phyloP scores from a whole-genome alignment of 2,113 vertebrate genomes.

The Brevimyrus niger region DNA sequence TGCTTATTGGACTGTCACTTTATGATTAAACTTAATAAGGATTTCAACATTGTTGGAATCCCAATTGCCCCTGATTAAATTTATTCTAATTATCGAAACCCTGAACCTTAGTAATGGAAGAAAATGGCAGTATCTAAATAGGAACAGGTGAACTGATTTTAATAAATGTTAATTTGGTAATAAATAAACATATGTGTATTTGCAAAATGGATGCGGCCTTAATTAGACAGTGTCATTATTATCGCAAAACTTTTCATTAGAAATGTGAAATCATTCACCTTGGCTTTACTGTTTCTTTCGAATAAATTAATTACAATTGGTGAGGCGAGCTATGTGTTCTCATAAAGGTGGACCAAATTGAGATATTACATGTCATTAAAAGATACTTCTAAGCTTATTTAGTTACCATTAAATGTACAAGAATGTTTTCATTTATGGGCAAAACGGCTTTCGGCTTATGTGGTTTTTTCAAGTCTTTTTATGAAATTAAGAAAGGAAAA shows the following conservation, averaged over 20 bases:
- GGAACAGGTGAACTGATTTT: conserved; percentile 23
- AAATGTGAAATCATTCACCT: conserved; percentile 20
- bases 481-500: neutral
- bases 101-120: conserved; percentile 24
- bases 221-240: conserved; percentile 24
- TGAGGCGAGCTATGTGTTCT: neutral
- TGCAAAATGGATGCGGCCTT: conserved; percentile 15
- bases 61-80: conserved; percentile 14
- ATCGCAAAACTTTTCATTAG: conserved; percentile 21
- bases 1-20: conserved; percentile 23
- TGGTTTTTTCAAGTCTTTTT: neutral
- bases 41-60: conserved; percentile 22
- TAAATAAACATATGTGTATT: conserved; percentile 26
- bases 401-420: conserved; percentile 8
- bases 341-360: neutral
- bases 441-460: neutral
- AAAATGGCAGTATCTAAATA: conserved; percentile 9
- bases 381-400: neutral
- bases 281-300: conserved; percentile 10
- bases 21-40: conserved; percentile 22
- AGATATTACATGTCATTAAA: conserved; percentile 4
- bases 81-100: conserved; percentile 22
- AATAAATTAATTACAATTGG: conserved; percentile 7
- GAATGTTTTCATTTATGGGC: neutral
- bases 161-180: conserved; percentile 28